Evolutionary conservation across 1,140 invertebrate species (phyloP).

Genomic region (Trinorchestia longiramus): DNA sequence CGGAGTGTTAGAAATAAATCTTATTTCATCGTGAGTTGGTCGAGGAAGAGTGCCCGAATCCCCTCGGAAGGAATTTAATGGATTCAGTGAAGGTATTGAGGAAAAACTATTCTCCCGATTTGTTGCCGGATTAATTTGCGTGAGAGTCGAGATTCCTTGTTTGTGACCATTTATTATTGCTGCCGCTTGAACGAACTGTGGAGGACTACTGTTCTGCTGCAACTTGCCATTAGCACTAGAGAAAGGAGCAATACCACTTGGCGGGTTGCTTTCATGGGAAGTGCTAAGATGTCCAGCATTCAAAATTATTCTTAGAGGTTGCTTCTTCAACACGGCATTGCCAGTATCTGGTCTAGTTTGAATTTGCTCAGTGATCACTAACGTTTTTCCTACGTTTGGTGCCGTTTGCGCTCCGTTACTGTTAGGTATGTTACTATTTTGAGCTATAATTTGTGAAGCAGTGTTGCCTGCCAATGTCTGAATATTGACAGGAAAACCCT

Average conservation of each 20-base stretch:
- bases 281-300: slow-evolving; percentile 22
- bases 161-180: neutral
- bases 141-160: neutral
- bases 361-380: neutral
- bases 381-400: neutral
- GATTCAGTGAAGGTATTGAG: neutral
- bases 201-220: neutral
- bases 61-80: neutral
- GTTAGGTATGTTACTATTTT: neutral
- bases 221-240: neutral
- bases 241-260: neutral
- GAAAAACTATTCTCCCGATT: neutral
- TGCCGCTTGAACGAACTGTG: neutral
- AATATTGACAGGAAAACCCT: neutral
- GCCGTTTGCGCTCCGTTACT: neutral
- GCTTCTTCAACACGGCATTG: neutral
- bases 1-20: neutral
- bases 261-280: neutral
- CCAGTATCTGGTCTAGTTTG: neutral
- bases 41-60: neutral
- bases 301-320: slow-evolving; percentile 20
- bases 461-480: neutral
- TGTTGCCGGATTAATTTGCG: neutral
- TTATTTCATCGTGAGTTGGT: neutral
- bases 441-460: neutral